These are phyloP conservation scores for Psammodynastes pulverulentus DNA, from an alignment of 2,113 vertebrate species.

Conservation along the genomic window DNA sequence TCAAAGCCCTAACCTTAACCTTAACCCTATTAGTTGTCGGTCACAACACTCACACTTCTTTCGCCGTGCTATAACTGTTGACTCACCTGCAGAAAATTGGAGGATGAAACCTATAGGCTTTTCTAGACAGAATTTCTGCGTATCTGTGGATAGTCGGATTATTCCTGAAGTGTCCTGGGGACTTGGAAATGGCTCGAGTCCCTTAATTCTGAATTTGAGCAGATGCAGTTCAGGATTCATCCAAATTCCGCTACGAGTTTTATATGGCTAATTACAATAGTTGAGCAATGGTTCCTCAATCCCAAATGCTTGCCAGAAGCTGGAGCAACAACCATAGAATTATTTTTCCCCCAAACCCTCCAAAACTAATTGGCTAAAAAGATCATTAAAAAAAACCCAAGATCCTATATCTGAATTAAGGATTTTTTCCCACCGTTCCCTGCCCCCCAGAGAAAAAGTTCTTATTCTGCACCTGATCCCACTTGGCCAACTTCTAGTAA, in stretches of 20 bases:
- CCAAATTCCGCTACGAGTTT: neutral
- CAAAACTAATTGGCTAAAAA: neutral
- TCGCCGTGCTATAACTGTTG: neutral
- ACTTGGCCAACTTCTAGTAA: neutral
- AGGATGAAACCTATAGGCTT: neutral
- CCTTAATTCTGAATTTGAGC: neutral
- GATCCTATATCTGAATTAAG: neutral
- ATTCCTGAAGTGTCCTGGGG: neutral
- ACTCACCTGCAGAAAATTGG: neutral
- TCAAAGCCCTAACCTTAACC: too few species aligned
- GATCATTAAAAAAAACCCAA: neutral
- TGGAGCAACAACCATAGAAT: neutral
- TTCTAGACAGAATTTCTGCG: neutral
- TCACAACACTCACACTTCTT: neutral
- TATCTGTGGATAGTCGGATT: neutral
- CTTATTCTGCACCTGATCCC: neutral
- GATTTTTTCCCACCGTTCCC: neutral
- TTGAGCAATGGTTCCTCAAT: neutral
- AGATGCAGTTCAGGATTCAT: neutral
- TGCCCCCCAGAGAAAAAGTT: neutral
- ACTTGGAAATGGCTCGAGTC: neutral
- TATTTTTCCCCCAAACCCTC: neutral
- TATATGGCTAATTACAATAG: neutral
- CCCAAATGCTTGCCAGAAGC: neutral
- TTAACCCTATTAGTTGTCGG: neutral